Base-by-base conservation (phyloP, 2,888 invertebrate species). In the Abrostola tripartita region DNA sequence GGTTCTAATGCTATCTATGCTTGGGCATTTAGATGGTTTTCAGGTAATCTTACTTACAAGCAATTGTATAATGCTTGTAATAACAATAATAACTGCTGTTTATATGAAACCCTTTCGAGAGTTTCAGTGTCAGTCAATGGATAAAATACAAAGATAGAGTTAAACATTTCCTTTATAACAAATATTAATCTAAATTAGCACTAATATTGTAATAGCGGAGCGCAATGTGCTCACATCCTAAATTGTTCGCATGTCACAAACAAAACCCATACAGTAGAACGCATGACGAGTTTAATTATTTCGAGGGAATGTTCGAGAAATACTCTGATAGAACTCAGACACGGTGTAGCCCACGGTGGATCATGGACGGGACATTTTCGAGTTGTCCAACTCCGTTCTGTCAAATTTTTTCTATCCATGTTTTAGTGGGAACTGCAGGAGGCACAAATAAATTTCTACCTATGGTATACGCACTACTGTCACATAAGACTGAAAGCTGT, bases 261-360 rank as follows among this genome's bases (percentile, higher is more conserved):
- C 89, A 78, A 67, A 71, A 74, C 81, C 75, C 83, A 75, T 71
- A 74, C 71, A 62, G 81, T 68, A 86, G 85, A 88, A 85, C 85
- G 82, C 85, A 81, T 89, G 90, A 90, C 85, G 86, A 85, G 89
- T 89, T 88, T 90, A 90, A 90, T 90, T 90, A 90, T 90, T 90
- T 89, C 81, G 80, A 84, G 81, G 73, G 84, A 82, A 82, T 81
- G 77, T 86, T 84, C 82, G 74, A 78, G 85, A 84, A 85, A 83
- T 79, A 81, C 75, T 81, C 74, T 71, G 80, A 75, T 80, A 75
- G 77, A 78, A 79, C 78, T 67, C 61, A 71, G 55, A 63, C 61
- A 61, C 65, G 24, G 24, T 24, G 24, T 24, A 24, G 24, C 24
- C 24, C 24, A 4, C n/a, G n/a, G n/a, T 59, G 58, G 58, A 38